Conservation (phyloP, 2,113 vertebrate genomes). For the Myrmecobius fasciatus region DNA sequence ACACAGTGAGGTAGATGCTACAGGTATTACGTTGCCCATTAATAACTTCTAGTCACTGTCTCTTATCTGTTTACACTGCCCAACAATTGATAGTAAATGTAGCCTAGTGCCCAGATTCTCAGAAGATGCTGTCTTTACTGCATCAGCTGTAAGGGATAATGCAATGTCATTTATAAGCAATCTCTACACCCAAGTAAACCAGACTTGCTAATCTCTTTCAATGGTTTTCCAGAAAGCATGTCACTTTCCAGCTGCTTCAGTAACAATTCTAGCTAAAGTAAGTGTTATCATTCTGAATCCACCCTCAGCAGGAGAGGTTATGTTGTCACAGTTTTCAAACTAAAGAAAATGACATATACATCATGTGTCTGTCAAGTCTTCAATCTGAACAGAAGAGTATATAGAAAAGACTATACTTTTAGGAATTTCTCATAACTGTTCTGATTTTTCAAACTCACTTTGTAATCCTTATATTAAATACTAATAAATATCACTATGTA, state of each 20-base stretch:
- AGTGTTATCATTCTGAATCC: background rate
- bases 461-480: background rate
- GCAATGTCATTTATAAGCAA: slow-evolving; percentile 56
- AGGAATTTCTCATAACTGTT: background rate
- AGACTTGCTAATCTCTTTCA: slow-evolving; percentile 55
- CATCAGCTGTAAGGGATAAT: slow-evolving; percentile 16
- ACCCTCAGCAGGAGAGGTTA: background rate
- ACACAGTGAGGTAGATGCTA: background rate
- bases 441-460: background rate
- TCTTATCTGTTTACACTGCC: background rate
- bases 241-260: slow-evolving; percentile 18
- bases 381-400: background rate
- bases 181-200: slow-evolving; percentile 42
- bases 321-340: background rate
- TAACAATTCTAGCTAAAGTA: background rate
- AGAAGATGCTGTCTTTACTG: slow-evolving; percentile 3
- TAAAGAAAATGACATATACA: background rate
- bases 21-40: background rate
- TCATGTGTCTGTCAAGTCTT: background rate
- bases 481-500: background rate
- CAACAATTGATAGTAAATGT: slow-evolving; percentile 1
- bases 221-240: slow-evolving; percentile 50
- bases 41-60: background rate
- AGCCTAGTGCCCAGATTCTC: background rate
- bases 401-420: background rate